Conservation (phyloP, 2,888 invertebrate genomes). For the Adineta ricciae region DNA sequence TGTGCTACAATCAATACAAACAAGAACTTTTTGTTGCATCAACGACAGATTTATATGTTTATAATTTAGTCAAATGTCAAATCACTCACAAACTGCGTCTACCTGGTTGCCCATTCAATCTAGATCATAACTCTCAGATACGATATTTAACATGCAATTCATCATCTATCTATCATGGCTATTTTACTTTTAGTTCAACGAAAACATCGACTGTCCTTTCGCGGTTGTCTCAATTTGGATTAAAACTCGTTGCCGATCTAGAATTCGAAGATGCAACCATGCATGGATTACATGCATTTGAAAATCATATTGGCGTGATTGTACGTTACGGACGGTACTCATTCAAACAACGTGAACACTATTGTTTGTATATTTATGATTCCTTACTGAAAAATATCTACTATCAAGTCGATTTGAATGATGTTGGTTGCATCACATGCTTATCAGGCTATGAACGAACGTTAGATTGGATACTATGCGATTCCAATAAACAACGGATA, state of each 20-base stretch:
- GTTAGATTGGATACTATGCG: neutral
- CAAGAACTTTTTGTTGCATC: neutral
- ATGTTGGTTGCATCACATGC: neutral
- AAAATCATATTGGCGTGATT: neutral
- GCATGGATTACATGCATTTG: conserved; percentile 2
- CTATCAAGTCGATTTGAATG: neutral
- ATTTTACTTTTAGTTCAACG: neutral
- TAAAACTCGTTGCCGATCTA: neutral
- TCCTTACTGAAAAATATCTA: neutral
- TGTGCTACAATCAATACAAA: neutral
- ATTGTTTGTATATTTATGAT: neutral
- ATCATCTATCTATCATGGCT: neutral
- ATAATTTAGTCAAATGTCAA: neutral
- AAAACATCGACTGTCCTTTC: neutral
- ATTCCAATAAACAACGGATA: neutral
- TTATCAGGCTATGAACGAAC: neutral
- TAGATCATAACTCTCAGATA: neutral
- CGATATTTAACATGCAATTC: neutral
- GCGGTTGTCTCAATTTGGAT: neutral
- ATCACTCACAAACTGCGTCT: neutral
- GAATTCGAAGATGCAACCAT: neutral
- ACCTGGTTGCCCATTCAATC: neutral
- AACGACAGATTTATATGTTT: neutral
- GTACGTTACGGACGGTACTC: neutral
- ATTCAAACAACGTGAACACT: neutral